Base-by-base conservation (phyloP, 2,797 vertebrate species). In the Distichodus sexfasciatus region DNA sequence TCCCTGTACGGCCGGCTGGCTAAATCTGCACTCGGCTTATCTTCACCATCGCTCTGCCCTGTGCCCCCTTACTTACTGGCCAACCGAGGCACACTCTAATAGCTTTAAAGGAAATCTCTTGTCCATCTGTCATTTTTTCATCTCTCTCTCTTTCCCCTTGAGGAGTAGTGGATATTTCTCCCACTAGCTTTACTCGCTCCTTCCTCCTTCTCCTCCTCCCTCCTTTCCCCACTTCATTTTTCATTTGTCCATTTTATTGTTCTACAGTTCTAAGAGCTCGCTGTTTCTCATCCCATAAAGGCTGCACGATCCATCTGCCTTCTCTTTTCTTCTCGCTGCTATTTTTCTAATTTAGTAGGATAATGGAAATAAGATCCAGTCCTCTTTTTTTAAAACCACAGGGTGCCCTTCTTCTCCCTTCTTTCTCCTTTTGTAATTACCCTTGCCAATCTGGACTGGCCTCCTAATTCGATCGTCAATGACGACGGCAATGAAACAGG, bases 121-220 rank as follows among this genome's bases (percentile, higher is more conserved):
- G 79, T 84, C 82, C 79, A 86, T 87, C 85, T 84, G 84, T 86
- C 82, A 79, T 83, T 85, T 81, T 78, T 76, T 83, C 77, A 84
- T 85, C 62, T 81, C 17, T 59, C 36, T 76, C 63, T 74, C 66
- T 71, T 77, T 76, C 68, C 74, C 82, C 82, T 78, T 33, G 82
- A 81, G 84, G 82, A 63, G 53, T 26, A 26, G 41, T 59, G 57
- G 74, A 41, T 83, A 82, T 85, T 83, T 85, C 74, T n/a, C n/a
- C n/a, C n/a, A n/a, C n/a, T n/a, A n/a, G n/a, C n/a, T n/a, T n/a
- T 10, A 35, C 4, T 4, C 31, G 4, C 47, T 1, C 64, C 75
- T 15, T 28, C 55, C 41, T 21, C 23, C 31, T 12, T 31, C 21
- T 17, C 19, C 41, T 72, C 62, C 68, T 58, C 70, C 64, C 29